Evolutionary conservation across 1,140 invertebrate species (phyloP).

Genomic region (Drosophila lini): DNA sequence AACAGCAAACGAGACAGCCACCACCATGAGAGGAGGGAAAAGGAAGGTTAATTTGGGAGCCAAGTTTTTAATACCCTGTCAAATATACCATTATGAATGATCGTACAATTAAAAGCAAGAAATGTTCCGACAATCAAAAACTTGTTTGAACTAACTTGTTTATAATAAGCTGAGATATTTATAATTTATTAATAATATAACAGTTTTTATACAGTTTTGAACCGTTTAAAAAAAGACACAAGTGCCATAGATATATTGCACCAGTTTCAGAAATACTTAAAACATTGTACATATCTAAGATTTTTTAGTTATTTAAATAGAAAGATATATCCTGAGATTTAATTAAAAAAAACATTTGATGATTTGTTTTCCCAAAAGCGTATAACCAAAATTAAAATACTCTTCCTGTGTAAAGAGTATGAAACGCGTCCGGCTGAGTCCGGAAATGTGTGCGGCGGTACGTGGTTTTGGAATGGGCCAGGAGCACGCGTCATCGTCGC

Average conservation of each 20-base stretch:
- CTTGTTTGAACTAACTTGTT: not conserved
- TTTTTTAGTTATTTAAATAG: too few species aligned
- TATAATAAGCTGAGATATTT: too few species aligned
- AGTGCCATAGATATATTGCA: too few species aligned
- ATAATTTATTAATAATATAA: too few species aligned
- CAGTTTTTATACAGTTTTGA: too few species aligned
- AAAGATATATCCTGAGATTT: too few species aligned
- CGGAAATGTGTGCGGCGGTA: conserved; percentile 73
- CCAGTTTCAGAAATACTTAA: too few species aligned
- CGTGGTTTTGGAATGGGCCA: conserved; percentile 43
- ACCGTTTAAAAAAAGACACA: too few species aligned
- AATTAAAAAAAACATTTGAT: not conserved
- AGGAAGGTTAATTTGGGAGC: not conserved
- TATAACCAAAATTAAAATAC: not conserved
- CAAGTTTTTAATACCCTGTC: conserved; percentile 15
- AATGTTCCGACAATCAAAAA: not conserved
- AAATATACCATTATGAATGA: not conserved
- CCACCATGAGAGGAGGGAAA: conserved; percentile 24
- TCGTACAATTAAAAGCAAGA: not conserved
- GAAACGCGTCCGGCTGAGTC: conserved; percentile 33
- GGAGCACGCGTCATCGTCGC: conserved; percentile 46
- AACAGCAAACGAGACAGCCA: conserved; percentile 46
- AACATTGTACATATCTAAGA: too few species aligned
- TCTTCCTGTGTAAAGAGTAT: not conserved
- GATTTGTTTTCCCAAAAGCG: not conserved